A percentile compares a stretch with the other conserved stretches of the same genome.
phyloP scores from a whole-genome alignment of 2,888 invertebrate species.

The Tetragnatha montana region DNA sequence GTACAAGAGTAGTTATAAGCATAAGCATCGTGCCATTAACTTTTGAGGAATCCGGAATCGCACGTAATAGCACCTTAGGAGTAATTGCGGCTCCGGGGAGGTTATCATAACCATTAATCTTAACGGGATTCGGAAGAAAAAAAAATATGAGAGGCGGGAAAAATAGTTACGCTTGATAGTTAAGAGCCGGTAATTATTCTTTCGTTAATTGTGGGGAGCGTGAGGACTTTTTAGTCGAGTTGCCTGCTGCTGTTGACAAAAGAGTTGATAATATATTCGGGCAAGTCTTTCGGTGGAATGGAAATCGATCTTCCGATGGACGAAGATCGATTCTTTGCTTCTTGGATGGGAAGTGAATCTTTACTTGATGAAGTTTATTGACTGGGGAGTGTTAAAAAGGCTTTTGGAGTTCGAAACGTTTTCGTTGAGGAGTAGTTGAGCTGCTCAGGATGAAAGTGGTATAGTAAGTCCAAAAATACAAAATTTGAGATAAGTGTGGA shows the following conservation, averaged over 20 bases:
- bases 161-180: background rate
- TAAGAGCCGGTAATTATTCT: background rate
- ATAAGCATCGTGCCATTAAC: background rate
- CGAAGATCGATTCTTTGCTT: background rate
- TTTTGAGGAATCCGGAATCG: background rate
- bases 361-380: too few species aligned
- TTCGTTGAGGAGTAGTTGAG: too few species aligned
- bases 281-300: slow-evolving; percentile 22
- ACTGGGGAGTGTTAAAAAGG: too few species aligned
- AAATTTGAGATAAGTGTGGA: too few species aligned
- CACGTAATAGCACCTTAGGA: background rate
- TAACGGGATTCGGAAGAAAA: background rate
- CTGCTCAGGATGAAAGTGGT: too few species aligned
- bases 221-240: background rate
- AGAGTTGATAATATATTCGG: slow-evolving; percentile 43
- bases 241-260: background rate
- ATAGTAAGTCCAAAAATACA: too few species aligned
- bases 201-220: background rate
- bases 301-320: slow-evolving; percentile 50
- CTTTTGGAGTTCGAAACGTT: too few species aligned
- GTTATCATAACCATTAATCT: background rate
- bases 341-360: background rate
- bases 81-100: background rate
- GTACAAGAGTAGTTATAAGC: background rate
- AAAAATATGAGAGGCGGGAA: background rate